Evolutionary conservation across 1,140 invertebrate genomes (phyloP), one percentile per base, ranked within the genome.

Genomic region (Drosophila nigromelanica): DNA sequence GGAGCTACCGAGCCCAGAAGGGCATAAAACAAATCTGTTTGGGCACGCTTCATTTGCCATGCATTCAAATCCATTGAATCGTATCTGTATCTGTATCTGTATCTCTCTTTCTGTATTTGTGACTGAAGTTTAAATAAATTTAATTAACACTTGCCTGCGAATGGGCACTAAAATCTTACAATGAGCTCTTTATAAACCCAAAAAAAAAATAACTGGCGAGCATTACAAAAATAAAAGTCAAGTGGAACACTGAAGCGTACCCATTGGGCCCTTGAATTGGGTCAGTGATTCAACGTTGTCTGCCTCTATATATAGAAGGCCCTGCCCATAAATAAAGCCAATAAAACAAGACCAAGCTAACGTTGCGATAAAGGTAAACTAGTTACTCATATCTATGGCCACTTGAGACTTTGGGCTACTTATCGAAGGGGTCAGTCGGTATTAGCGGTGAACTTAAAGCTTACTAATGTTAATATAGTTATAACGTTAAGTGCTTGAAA

Each of bases 91-190:
- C 64, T 70, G 54, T 14, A n/a, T 56, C 54, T 59, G 5, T n/a
- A 30, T 33, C 30, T 33, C 30, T 52, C 5, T 56, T 61, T 67
- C 64, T 70, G 54, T 14, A 7, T 42, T 39, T 59, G 5, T n/a
- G 11, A 27, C 33, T 58, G 15, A 61, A 69, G 43, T 51, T 76
- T 61, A 63, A 72, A 86, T 81, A 78, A 82, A 87, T 82, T 87
- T 89, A 89, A 82, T 87, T 89, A 82, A 71, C 82, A 87, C 82
- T 78, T 87, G 70, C 21, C 82, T 50, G 63, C 66, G 72, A 78
- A 71, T 72, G 51, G 42, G 37, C 51, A 63, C 40, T 55, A 62
- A 70, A 68, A 42, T 50, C 56, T 58, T 27, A 61, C 70, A 76
- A 76, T 69, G 54, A 61, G 18, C 58, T 54, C 39, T 69, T 68